A percentile compares a stretch with the other conserved stretches of the same genome.
These are phyloP conservation scores for Circaetus cinerascens DNA, from an alignment of 2,113 vertebrate genomes.

Conservation along the genomic window DNA sequence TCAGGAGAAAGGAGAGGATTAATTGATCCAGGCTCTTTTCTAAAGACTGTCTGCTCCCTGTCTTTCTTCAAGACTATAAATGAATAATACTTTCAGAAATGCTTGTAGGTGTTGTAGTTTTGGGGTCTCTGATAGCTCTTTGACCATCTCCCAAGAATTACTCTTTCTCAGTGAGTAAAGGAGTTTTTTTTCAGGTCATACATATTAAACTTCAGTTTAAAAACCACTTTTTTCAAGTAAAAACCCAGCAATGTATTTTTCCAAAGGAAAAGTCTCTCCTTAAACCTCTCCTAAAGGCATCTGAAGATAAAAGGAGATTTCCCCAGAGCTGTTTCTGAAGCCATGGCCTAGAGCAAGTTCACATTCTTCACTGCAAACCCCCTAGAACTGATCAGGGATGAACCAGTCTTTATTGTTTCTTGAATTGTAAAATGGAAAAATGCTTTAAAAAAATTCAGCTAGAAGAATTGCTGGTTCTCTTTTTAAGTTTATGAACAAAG, in stretches of 20 bases:
- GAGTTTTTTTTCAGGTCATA: background rate
- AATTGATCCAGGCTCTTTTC: background rate
- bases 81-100: background rate
- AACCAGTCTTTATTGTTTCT: background rate
- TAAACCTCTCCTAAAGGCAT: background rate
- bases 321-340: constrained; percentile 41
- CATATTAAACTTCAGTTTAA: background rate
- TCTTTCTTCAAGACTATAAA: background rate
- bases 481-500: background rate
- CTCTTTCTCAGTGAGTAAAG: background rate
- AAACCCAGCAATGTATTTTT: background rate
- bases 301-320: constrained; percentile 46
- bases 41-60: background rate
- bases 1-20: background rate
- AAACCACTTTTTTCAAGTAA: background rate
- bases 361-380: background rate
- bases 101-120: background rate
- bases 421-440: background rate
- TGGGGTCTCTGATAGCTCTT: background rate
- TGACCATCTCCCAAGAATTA: background rate
- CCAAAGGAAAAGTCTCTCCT: background rate
- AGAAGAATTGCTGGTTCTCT: background rate
- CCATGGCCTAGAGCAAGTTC: constrained; percentile 12
- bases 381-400: background rate
- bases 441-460: background rate